Conservation (phyloP, 2,888 invertebrate species). For the Uloborus plumipes region DNA sequence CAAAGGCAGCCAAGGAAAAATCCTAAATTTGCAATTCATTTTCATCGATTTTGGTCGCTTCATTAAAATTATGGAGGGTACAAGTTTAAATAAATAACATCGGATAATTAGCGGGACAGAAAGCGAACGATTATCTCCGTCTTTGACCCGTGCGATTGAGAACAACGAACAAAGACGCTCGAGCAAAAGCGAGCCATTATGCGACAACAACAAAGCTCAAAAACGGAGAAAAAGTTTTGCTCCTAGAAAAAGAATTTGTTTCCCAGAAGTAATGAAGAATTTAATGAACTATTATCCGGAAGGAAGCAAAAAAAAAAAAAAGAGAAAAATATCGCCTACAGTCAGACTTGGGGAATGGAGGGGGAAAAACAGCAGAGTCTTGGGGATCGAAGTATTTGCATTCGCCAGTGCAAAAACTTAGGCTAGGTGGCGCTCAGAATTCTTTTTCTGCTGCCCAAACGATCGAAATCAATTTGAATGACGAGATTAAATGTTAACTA, state of each 20-base stretch:
- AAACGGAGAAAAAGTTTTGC: constrained; percentile 13
- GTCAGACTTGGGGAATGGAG: constrained; percentile 17
- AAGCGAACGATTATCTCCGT: neutral
- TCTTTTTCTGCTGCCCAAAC: too few relatives aligned
- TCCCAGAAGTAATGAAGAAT: constrained; percentile 61
- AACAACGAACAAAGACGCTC: neutral
- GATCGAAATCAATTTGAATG: too few relatives aligned
- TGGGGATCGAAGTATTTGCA: constrained; percentile 57
- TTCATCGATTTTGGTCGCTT: constrained; percentile 1
- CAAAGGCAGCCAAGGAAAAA: neutral
- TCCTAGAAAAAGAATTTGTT: constrained; percentile 26
- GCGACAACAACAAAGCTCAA: constrained; percentile 55
- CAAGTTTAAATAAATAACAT: constrained; percentile 8
- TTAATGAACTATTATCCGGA: constrained; percentile 63
- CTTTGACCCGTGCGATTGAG: constrained; percentile 34
- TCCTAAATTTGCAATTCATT: neutral
- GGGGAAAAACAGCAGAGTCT: constrained; percentile 18
- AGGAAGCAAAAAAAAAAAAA: constrained; percentile 54
- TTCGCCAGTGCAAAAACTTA: constrained; percentile 18
- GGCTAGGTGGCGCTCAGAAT: constrained; percentile 16
- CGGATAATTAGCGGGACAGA: neutral
- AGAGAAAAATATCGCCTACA: constrained; percentile 37
- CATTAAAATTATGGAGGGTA: neutral
- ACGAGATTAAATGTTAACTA: too few relatives aligned
- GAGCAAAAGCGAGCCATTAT: constrained; percentile 42